phyloP scores from a whole-genome alignment of 2,797 vertebrate genomes.

The Pangasius krempfi region DNA sequence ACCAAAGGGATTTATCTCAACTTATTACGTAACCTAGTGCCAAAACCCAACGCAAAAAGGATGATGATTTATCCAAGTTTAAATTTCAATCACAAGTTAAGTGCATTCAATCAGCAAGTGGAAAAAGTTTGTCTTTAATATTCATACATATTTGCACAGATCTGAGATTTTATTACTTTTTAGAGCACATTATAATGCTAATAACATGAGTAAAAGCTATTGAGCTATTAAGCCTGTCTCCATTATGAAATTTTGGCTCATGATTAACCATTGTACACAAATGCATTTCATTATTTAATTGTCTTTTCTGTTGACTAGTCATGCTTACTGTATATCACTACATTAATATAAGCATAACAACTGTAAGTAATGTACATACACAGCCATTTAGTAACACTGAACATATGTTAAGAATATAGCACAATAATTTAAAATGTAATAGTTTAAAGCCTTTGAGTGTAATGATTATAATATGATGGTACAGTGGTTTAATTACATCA shows the following conservation, averaged over 20 bases:
- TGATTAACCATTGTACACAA: background rate
- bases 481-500: background rate
- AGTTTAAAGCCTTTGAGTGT: background rate
- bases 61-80: background rate
- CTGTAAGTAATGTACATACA: background rate
- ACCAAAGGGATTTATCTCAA: background rate
- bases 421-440: background rate
- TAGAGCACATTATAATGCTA: background rate
- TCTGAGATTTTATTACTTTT: background rate
- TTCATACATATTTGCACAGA: background rate
- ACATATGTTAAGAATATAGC: background rate
- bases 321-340: background rate
- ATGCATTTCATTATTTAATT: background rate
- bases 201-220: background rate
- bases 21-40: background rate
- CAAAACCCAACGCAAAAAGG: background rate
- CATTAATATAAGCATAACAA: background rate
- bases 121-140: background rate
- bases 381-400: background rate
- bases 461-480: background rate
- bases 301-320: background rate
- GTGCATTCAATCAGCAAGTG: background rate
- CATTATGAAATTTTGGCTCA: background rate
- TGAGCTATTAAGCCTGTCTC: no score
- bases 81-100: conserved; percentile 31